phyloP scores from a whole-genome alignment of 2,113 vertebrate species.

The Sebastes fasciatus region DNA sequence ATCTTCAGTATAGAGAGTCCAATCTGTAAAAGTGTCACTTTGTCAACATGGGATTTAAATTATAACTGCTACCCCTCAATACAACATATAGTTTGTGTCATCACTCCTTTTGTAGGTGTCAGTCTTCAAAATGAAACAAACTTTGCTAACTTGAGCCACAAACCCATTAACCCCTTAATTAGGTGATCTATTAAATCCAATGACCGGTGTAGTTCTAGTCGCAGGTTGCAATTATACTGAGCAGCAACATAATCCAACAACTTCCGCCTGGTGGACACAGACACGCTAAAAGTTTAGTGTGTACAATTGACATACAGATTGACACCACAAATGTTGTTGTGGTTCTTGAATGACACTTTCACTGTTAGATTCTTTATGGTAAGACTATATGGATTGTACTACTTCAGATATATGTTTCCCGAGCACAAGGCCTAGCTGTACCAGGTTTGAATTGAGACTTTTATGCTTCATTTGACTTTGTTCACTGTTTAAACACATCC shows the following conservation, averaged over 20 bases:
- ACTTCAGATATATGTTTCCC: background rate
- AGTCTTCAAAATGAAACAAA: conserved; percentile 7
- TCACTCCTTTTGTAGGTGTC: background rate
- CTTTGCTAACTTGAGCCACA: background rate
- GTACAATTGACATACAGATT: background rate
- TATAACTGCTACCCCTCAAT: background rate
- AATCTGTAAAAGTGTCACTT: background rate
- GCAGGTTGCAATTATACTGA: background rate
- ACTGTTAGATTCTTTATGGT: background rate
- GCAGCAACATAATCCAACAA: background rate
- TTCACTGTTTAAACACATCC: background rate
- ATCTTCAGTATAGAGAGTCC: background rate
- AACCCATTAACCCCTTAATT: conserved; percentile 5
- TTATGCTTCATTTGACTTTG: conserved; percentile 9
- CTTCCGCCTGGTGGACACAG: background rate
- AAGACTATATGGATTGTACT: background rate
- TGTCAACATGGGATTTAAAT: background rate
- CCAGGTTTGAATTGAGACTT: conserved; percentile 6
- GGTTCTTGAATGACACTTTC: background rate
- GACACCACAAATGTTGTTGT: background rate
- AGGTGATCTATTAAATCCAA: conserved; percentile 7
- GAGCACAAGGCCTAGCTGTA: conserved; percentile 7
- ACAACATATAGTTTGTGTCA: background rate
- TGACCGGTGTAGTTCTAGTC: background rate
- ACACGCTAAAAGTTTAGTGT: background rate